A percentile compares a stretch with the other conserved stretches of the same genome.
Conservation (phyloP, 2,888 invertebrate species). For the Tetrapedia diversipes region DNA sequence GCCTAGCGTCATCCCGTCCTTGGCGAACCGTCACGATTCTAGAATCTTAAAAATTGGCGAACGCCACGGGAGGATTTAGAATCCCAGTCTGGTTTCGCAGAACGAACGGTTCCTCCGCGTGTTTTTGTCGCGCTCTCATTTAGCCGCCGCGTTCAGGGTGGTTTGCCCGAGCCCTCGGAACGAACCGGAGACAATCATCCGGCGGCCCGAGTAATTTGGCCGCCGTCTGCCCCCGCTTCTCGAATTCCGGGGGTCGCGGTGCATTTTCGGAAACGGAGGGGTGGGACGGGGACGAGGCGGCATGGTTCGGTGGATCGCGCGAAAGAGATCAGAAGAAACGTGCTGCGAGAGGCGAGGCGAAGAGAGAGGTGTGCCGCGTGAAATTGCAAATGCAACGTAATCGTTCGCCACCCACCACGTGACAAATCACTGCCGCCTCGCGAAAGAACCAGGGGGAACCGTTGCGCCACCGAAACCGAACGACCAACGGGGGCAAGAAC, state of each 20-base stretch:
- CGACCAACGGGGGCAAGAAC: conserved; percentile 44
- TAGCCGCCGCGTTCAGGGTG: conserved; percentile 31
- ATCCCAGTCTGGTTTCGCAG: conserved; percentile 50
- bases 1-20: no score
- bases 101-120: conserved; percentile 54
- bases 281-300: not conserved
- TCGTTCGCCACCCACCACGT: conserved; percentile 81
- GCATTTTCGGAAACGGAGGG: conserved; percentile 45
- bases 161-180: conserved; percentile 40
- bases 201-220: conserved; percentile 61
- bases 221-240: conserved; percentile 32
- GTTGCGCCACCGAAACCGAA: conserved; percentile 48
- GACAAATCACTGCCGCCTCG: conserved; percentile 78
- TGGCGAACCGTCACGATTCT: no score
- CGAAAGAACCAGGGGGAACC: conserved; percentile 71
- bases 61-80: conserved; percentile 22
- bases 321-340: conserved; percentile 31
- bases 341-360: not conserved
- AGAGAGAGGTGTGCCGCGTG: conserved; percentile 72
- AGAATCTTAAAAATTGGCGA: no score
- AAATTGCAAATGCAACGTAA: conserved; percentile 82
- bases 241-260: conserved; percentile 37
- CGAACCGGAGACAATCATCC: conserved; percentile 63
- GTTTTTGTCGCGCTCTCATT: conserved; percentile 63
- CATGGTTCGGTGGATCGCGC: conserved; percentile 2